These are phyloP conservation scores for Folsomia manolachei DNA, from an alignment of 2,888 invertebrate species.

Conservation along the genomic window DNA sequence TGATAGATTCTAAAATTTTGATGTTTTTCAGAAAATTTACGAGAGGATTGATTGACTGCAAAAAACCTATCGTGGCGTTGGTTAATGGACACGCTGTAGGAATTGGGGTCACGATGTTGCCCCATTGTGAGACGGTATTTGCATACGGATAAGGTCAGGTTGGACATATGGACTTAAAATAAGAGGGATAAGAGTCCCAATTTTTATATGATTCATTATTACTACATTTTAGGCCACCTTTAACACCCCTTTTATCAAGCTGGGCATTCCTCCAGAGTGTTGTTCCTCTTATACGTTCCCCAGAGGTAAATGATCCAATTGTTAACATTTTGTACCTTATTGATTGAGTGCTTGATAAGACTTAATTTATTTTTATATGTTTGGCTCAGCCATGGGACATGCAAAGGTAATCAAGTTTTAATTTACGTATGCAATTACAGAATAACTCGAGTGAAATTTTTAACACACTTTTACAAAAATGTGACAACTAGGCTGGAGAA, in stretches of 20 bases:
- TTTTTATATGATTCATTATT: not conserved
- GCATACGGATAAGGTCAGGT: constrained; percentile 81
- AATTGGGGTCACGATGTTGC: constrained; percentile 77
- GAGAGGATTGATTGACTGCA: constrained; percentile 74
- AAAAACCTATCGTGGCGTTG: constrained; percentile 79
- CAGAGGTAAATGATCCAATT: too few species aligned
- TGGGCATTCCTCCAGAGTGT: constrained; percentile 84
- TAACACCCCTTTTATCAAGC: constrained; percentile 77
- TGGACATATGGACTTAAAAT: constrained; percentile 50
- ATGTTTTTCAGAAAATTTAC: constrained; percentile 63
- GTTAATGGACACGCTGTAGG: constrained; percentile 96
- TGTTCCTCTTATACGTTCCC: constrained; percentile 85
- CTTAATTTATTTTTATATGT: too few species aligned
- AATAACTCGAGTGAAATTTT: too few species aligned
- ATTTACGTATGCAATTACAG: not conserved
- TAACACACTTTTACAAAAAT: not conserved
- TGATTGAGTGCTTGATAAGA: too few species aligned
- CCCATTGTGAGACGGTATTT: constrained; percentile 82
- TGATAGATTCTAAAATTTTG: too few species aligned
- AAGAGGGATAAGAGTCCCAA: not conserved
- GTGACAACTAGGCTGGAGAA: constrained; percentile 56
- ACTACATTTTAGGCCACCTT: constrained; percentile 69
- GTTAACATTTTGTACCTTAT: too few species aligned
- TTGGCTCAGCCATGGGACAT: too few species aligned
- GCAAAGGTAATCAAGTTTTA: constrained; percentile 63